Conservation (phyloP, 2,888 invertebrate species). For the Penaeus monodon region DNA sequence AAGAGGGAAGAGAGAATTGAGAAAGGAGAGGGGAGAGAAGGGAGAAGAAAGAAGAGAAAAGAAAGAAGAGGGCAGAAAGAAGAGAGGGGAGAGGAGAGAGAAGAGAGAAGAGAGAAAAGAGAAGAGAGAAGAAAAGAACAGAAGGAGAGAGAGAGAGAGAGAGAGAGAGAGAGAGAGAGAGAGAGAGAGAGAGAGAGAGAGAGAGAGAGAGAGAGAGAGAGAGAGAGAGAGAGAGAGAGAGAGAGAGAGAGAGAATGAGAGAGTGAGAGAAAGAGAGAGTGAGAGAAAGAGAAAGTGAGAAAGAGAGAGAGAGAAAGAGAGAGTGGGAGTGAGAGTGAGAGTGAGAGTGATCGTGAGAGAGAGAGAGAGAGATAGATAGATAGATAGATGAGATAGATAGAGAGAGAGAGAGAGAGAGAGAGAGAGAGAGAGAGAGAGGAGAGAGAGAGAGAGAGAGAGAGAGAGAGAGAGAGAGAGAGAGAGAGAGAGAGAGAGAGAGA, state of each 20-base stretch:
- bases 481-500: neutral
- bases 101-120: no score
- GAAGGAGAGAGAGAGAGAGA: no score
- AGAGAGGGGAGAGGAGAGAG: no score
- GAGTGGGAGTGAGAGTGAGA: constrained; percentile 5
- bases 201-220: neutral
- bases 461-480: constrained; percentile 1
- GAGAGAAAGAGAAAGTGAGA: neutral
- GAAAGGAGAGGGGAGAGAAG: no score
- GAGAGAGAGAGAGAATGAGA: neutral
- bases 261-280: constrained; percentile 5
- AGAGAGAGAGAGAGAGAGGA: neutral
- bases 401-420: constrained; percentile 14
- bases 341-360: neutral
- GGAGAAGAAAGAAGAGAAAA: no score
- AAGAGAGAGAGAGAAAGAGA: neutral
- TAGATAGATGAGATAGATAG: neutral
- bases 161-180: neutral
- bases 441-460: constrained; percentile 17
- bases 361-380: neutral
- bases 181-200: neutral
- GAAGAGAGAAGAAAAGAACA: no score
- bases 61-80: no score
- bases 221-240: neutral
- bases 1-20: no score